phyloP scores from a whole-genome alignment of 2,113 vertebrate genomes.

The Pelobates fuscus region DNA sequence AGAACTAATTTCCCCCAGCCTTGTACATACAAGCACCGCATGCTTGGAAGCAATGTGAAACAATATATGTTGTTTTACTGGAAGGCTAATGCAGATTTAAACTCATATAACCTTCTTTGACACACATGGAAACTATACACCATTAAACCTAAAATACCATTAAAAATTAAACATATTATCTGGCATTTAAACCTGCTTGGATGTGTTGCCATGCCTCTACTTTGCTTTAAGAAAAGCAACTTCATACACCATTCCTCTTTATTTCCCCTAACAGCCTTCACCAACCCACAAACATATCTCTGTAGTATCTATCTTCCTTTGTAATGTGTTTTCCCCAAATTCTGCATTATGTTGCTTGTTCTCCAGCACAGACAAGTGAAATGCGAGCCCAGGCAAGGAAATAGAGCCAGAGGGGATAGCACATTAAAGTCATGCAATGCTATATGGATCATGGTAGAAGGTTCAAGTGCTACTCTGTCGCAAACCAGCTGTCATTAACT shows the following conservation, averaged over 20 bases:
- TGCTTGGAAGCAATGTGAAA: too few species aligned
- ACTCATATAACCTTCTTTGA: neutral
- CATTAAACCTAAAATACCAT: too few species aligned
- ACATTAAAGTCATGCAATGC: neutral
- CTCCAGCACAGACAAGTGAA: neutral
- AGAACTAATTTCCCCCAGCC: neutral
- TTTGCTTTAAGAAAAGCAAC: neutral
- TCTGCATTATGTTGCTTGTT: neutral
- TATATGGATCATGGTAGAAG: neutral
- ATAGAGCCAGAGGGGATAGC: neutral
- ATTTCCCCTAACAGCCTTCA: neutral
- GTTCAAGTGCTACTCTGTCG: neutral
- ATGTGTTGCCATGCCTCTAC: neutral
- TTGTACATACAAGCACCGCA: constrained; percentile 2
- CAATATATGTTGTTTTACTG: too few species aligned
- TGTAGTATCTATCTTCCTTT: neutral
- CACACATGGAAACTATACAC: too few species aligned
- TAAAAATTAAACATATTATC: too few species aligned
- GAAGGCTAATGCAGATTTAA: neutral
- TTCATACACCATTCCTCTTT: neutral
- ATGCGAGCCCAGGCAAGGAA: neutral
- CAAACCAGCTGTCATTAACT: neutral
- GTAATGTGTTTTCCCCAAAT: neutral
- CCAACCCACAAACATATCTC: neutral
- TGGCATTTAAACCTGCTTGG: neutral